Conservation (phyloP, 2,113 vertebrate genomes). For the Aptenodytes patagonicus region DNA sequence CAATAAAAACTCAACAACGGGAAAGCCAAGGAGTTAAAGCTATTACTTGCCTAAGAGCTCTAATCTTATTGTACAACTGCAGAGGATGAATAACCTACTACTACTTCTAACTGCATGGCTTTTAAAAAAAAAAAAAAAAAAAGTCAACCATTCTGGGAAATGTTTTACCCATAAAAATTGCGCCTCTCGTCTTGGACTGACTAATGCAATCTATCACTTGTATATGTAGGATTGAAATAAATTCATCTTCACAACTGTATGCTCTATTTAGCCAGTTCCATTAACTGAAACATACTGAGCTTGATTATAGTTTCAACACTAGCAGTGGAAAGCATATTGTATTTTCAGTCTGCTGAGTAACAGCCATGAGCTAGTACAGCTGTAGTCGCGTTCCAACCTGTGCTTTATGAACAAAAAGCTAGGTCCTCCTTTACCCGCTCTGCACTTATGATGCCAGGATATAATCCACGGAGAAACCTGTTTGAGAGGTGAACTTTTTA, state of each 20-base stretch:
- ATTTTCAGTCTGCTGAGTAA: neutral
- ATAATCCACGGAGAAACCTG: neutral
- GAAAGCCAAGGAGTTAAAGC: neutral
- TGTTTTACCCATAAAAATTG: neutral
- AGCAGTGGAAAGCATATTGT: neutral
- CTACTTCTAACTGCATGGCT: neutral
- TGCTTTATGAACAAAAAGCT: neutral
- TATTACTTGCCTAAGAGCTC: neutral
- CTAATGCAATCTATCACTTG: neutral
- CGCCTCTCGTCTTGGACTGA: neutral
- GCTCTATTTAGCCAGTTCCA: neutral
- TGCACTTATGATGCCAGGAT: accelerated
- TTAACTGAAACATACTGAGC: neutral
- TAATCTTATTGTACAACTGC: neutral
- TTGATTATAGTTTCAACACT: neutral
- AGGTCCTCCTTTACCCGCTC: neutral
- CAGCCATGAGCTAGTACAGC: neutral
- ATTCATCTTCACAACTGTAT: neutral
- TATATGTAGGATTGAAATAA: neutral
- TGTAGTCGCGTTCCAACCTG: neutral
- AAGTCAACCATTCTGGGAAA: neutral
- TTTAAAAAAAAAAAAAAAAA: neutral
- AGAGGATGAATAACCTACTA: neutral
- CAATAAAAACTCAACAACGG: neutral
- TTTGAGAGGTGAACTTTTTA: neutral